A percentile compares a stretch with the other conserved stretches of the same genome.
Conservation (phyloP, 2,113 vertebrate species). For the Meleagris gallopavo region DNA sequence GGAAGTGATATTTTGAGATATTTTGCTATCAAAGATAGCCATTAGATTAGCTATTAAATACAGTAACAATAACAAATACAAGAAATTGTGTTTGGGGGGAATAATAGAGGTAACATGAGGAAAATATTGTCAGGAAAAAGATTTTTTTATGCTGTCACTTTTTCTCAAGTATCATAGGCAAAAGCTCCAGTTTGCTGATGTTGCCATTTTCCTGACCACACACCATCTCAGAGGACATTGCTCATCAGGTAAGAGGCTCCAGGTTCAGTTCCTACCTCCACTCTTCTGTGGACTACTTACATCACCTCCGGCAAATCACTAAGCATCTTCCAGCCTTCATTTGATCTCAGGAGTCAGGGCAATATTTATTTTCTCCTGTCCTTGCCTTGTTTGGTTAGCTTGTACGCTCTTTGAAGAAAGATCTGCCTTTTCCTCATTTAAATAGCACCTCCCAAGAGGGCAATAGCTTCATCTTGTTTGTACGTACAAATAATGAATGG, state of each 20-base stretch:
- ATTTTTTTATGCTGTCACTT: neutral
- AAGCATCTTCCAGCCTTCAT: neutral
- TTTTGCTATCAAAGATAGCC: neutral
- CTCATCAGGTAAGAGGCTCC: neutral
- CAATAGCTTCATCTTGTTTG: constrained; percentile 11
- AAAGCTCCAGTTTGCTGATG: neutral
- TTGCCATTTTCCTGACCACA: neutral
- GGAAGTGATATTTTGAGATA: neutral
- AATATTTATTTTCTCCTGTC: constrained; percentile 42
- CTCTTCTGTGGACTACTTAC: neutral
- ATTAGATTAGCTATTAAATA: neutral
- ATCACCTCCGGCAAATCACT: neutral
- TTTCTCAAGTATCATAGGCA: neutral
- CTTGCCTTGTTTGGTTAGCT: constrained; percentile 33
- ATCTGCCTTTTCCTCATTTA: constrained; percentile 21
- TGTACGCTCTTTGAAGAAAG: constrained; percentile 29
- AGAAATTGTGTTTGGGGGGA: neutral
- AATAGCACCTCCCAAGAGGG: constrained; percentile 35
- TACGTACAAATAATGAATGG: neutral
- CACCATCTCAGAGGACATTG: neutral
- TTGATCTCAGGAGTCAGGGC: neutral
- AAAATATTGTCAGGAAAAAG: neutral
- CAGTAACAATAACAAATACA: neutral
- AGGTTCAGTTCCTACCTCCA: neutral
- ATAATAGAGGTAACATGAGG: neutral